phyloP scores from a whole-genome alignment of 2,797 vertebrate species.

The Esox masquinongy region DNA sequence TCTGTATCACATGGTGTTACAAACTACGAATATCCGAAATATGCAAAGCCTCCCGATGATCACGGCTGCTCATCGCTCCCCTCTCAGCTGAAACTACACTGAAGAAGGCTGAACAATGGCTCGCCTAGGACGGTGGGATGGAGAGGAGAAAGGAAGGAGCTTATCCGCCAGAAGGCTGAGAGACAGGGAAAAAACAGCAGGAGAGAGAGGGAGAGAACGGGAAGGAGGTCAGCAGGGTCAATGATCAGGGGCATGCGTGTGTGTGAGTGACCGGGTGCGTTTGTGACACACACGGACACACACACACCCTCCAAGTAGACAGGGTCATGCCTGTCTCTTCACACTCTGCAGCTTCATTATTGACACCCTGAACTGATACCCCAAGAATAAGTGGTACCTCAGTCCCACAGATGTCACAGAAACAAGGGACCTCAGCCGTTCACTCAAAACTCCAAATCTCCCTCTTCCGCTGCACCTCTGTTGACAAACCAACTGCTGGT shows the following conservation, averaged over 20 bases:
- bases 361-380: conserved; percentile 78
- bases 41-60: conserved; percentile 52
- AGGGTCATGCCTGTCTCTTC: conserved; percentile 76
- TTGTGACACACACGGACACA: conserved; percentile 12
- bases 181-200: conserved; percentile 51
- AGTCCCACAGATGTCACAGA: conserved; percentile 62
- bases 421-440: conserved; percentile 43
- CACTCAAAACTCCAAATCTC: conserved; percentile 34
- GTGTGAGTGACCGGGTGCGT: conserved; percentile 34
- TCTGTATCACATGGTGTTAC: background rate
- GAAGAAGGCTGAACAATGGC: conserved; percentile 63
- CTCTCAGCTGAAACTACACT: conserved; percentile 69
- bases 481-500: conserved; percentile 69
- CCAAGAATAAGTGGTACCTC: conserved; percentile 64
- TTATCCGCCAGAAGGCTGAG: conserved; percentile 21
- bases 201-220: conserved; percentile 47
- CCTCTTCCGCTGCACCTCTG: conserved; percentile 34
- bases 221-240: conserved; percentile 66
- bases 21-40: background rate
- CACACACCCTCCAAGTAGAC: conserved; percentile 56
- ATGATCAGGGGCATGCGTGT: conserved; percentile 55
- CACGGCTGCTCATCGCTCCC: conserved; percentile 55
- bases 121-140: conserved; percentile 54
- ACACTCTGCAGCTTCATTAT: conserved; percentile 78
- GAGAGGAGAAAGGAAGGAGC: conserved; percentile 32